Evolutionary conservation across 2,113 vertebrate species (phyloP), one percentile per base, ranked within the genome.

Genomic region (Peromyscus californicus): DNA sequence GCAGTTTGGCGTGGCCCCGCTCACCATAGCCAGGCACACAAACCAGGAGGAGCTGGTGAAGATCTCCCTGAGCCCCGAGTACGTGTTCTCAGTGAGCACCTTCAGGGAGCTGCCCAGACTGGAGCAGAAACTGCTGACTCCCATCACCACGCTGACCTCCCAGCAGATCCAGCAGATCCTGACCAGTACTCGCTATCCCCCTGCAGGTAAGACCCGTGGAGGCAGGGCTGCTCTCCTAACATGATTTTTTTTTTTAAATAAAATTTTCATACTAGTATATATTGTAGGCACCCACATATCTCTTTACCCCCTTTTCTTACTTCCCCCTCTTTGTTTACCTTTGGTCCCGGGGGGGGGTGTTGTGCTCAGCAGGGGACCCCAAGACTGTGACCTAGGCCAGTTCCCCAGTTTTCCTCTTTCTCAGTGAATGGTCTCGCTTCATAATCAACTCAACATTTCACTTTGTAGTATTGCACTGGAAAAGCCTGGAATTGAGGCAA

Each of bases 51-150:
- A 99, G 97, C 97, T 99, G 97, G 98, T 96, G 59, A 98, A 98
- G 97, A 99, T 99, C 97, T 99, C 99, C 3, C 98, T 99, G 59
- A 99, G 97, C 91, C 99, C 99, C 1, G 99, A 99, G 42, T 99
- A 99, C 0, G 90, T 98, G 22, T 99, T 99, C 97, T 99, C 98
- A 2, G 98, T 99, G 31, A 99, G 98, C 94, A 99, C 97, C 96
- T 99, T 99, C 97, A 98, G 98, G 97, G 99, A 99, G 84, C 97
- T 99, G 85, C 98, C 99, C 74, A 97, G 57, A 21, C 98, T 99
- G 0, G 99, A 99, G 92, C 98, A 99, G 96, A 98, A 99, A 76
- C 96, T 99, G 63, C 96, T 99, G 82, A 89, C 98, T 11, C 99
- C 99, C 94, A 98, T 99, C 95, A 99, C 98, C 92, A 99, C 98